These are phyloP conservation scores for Sparus aurata DNA, from an alignment of 2,797 vertebrate species.

Conservation along the genomic window DNA sequence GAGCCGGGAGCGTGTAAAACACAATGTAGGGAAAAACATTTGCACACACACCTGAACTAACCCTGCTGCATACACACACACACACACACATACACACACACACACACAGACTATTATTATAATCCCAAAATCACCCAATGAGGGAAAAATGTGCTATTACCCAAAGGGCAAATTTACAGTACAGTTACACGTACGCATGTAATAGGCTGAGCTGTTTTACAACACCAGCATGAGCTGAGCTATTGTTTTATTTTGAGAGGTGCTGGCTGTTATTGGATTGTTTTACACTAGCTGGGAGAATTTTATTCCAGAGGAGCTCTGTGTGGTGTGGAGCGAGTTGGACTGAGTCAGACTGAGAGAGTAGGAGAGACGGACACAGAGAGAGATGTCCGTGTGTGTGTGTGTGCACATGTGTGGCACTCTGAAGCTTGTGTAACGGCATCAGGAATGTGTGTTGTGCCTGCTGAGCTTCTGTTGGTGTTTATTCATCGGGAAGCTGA, in stretches of 20 bases:
- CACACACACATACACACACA: constrained; percentile 24
- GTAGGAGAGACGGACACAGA: not conserved
- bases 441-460: constrained; percentile 27
- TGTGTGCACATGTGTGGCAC: constrained; percentile 16
- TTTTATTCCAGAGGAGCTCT: constrained; percentile 69
- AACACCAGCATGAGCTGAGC: constrained; percentile 72
- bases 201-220: constrained; percentile 71
- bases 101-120: constrained; percentile 60
- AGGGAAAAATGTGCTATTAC: constrained; percentile 61
- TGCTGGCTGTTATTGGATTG: constrained; percentile 80
- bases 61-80: constrained; percentile 19
- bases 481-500: constrained; percentile 68
- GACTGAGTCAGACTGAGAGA: constrained; percentile 43
- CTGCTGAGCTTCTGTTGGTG: constrained; percentile 54
- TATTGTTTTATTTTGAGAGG: constrained; percentile 79
- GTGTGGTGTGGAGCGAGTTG: constrained; percentile 55
- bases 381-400: constrained; percentile 8
- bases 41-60: constrained; percentile 18
- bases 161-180: constrained; percentile 74
- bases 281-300: constrained; percentile 76
- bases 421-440: constrained; percentile 30
- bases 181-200: constrained; percentile 56
- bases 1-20: constrained; percentile 25
- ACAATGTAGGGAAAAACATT: constrained; percentile 22
- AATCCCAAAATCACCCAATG: constrained; percentile 67